Base-by-base conservation (phyloP, 2,797 vertebrate genomes). In the Pygocentrus nattereri region DNA sequence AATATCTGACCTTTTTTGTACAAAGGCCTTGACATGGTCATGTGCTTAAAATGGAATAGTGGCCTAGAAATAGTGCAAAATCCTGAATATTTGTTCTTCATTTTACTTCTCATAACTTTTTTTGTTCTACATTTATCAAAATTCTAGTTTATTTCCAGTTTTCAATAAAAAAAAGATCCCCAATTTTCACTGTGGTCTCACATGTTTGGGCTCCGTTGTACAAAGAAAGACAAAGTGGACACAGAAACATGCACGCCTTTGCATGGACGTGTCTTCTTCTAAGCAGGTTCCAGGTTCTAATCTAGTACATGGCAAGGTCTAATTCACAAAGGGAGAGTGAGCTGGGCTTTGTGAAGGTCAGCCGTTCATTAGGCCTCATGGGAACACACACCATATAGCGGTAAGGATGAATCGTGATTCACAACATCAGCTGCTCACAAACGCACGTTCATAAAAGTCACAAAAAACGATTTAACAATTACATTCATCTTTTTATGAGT, bases 261-360 rank as follows among this genome's bases (percentile, higher is more conserved):
- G 16, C 5, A 12, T 30, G 27, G 54, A 18, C 72, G 69, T 72
- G 7, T 27, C 69, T 72, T 72, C 69, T 27, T 54, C 47, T 52
- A 50, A 72, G 49, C 69, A 56, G 50, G 71, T 73, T 41, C 38
- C 61, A 31, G 41, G 44, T 19, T 58, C 27, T 56, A 72, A 30
- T 44, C 59, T 67, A 44, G 59, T 78, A 59, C 27, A 82, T 78
- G 67, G 25, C 34, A 30, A 82, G 71, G 30, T 73, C 31, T 73
- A 82, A 73, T 38, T 62, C 81, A 49, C 75, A 59, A 47, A 38
- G 27, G 34, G 81, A 61, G 81, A 50, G 69, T 16, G 49, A 31
- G 70, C 7, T 56, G 31, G 74, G 69, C 68, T 59, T 25, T 77
- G 74, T 82, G 59, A 82, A 67, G 74, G 81, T 82, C 75, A 82